Evolutionary conservation across 2,113 vertebrate species (phyloP).

Genomic region (Cairina moschata): DNA sequence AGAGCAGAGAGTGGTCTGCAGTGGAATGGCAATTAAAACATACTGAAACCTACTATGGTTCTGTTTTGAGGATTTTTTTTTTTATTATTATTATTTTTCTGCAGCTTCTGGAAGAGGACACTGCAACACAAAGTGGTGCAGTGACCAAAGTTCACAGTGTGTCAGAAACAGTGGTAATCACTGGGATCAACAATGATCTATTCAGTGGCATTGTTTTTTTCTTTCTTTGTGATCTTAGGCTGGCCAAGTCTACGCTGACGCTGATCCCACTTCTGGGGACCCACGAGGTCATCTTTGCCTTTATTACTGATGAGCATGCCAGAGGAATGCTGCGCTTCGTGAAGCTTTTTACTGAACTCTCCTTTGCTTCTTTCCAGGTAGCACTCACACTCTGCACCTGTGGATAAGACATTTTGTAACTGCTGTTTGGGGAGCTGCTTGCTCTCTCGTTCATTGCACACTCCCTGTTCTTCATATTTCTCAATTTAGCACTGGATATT

Average conservation of each 20-base stretch:
- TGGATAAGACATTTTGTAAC: neutral
- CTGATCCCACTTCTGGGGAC: slow-evolving; percentile 90
- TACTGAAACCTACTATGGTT: neutral
- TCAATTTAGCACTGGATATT: neutral
- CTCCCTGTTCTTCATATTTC: neutral
- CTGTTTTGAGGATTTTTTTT: neutral
- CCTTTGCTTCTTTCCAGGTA: slow-evolving; percentile 90
- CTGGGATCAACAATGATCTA: neutral
- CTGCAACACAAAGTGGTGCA: fast-evolving
- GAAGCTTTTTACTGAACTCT: slow-evolving; percentile 87
- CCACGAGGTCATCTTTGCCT: slow-evolving; percentile 89
- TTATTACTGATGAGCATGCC: slow-evolving; percentile 83
- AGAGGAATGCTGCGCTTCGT: slow-evolving; percentile 81
- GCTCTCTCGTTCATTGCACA: neutral
- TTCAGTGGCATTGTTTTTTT: neutral
- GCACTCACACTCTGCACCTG: neutral
- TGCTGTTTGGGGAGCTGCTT: neutral
- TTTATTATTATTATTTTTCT: neutral
- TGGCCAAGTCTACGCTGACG: slow-evolving; percentile 90
- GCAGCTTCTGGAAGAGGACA: neutral
- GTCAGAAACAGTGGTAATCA: neutral
- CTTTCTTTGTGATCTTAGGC: slow-evolving; percentile 67
- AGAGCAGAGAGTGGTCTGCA: neutral
- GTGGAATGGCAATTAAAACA: neutral
- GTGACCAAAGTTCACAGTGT: neutral